Base-by-base conservation (phyloP, 2,113 vertebrate species). In the Camelus dromedarius region DNA sequence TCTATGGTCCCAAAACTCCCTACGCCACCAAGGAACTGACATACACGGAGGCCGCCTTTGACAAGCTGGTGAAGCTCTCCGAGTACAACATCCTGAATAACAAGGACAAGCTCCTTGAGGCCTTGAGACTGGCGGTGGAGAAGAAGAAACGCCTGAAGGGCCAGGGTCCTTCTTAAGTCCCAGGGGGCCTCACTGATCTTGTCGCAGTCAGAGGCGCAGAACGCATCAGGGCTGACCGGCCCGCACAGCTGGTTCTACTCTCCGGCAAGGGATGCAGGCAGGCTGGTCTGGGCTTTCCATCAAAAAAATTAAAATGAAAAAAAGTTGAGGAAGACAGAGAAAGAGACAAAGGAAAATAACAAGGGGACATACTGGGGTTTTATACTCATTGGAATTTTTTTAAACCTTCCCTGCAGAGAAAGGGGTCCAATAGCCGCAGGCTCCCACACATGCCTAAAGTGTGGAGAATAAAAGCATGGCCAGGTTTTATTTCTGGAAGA, bases 81-180 rank as follows among this genome's bases (percentile, higher is more conserved):
- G 98, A 99, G 96, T 99, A 99, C 95, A 99, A 99, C 76, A 52
- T 99, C 97, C 93, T 99, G 94, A 99, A 99, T 94, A 99, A 99
- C 86, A 96, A 98, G 0, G 95, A 99, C 89, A 95, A 54, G 32
- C 98, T 99, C 85, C 97, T 98, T 58, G 97, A 98, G 77, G 98
- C 98, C 64, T 87, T 99, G 95, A 97, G 93, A n/a, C 93, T 38
- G 81, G 98, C 97, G 0, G 93, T 99, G 89, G 98, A 98, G 94
- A 98, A 96, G 95, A 98, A 98, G 97, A 98, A 92, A 80, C 96
- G 91, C 56, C 91, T 86, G 20, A 98, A 91, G 92, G 98, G 93
- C 66, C 98, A 73, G 95, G 93, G 7, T 2, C 38, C 91, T 0
- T 42, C n/a, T 84, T 83, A 13, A 10, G 69, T 56, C 50, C 79